phyloP scores from a whole-genome alignment of 2,888 invertebrate genomes.

The Coenonympha arcania region DNA sequence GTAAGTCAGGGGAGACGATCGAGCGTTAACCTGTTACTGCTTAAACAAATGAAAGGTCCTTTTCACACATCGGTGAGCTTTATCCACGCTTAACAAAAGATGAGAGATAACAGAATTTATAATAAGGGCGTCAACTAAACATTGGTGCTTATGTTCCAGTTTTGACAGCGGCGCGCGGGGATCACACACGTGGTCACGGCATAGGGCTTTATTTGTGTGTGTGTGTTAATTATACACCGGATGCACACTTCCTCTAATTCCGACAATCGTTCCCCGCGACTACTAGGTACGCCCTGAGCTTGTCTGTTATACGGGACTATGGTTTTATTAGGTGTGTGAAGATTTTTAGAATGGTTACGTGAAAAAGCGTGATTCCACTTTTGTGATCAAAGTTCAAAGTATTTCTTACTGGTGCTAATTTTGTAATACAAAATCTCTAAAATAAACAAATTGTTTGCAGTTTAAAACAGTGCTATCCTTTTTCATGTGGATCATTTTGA shows the following conservation, averaged over 20 bases:
- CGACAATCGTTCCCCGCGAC: slow-evolving; percentile 17
- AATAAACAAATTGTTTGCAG: no score
- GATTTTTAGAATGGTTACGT: not conserved
- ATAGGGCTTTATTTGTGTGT: slow-evolving; percentile 21
- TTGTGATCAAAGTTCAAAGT: no score
- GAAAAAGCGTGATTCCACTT: no score
- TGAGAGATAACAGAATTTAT: slow-evolving; percentile 18
- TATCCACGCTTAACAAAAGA: not conserved
- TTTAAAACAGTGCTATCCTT: no score
- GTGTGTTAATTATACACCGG: slow-evolving; percentile 48
- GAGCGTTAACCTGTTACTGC: not conserved
- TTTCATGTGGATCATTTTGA: no score
- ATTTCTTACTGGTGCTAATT: no score
- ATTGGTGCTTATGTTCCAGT: slow-evolving; percentile 11
- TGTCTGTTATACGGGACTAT: not conserved
- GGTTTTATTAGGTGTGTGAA: not conserved
- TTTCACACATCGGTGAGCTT: not conserved
- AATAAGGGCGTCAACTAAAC: slow-evolving; percentile 14
- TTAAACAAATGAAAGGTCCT: not conserved
- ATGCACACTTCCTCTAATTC: slow-evolving; percentile 45
- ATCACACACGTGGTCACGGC: slow-evolving; percentile 29
- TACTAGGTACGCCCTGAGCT: slow-evolving; percentile 16
- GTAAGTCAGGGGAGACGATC: not conserved
- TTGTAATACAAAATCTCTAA: no score
- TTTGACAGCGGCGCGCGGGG: slow-evolving; percentile 12